Conservation (phyloP, 92 coral and sea anemone species). For the Hydrozoanthus gracilis region DNA sequence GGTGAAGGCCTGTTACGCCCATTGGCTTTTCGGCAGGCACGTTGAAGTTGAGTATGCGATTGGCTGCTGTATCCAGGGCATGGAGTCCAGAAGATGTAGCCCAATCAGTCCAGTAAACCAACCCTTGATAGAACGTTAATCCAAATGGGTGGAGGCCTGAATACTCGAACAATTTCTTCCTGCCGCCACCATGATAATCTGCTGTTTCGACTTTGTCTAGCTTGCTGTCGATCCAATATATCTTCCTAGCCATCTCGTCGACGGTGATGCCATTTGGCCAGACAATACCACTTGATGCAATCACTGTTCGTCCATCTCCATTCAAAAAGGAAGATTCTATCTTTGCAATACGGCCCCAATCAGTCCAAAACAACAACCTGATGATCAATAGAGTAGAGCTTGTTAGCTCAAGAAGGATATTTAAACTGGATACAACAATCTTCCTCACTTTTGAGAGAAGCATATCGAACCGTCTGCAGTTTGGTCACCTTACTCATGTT, state of each 20-base stretch:
- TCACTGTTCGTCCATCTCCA: slow-evolving; percentile 52
- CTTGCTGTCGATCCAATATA: slow-evolving; percentile 67
- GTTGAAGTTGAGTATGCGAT: background rate
- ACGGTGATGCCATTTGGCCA: slow-evolving; percentile 71
- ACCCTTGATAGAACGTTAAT: slow-evolving; percentile 7
- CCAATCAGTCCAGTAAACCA: slow-evolving; percentile 64
- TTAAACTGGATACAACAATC: too few relatives aligned
- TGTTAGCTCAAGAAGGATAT: background rate
- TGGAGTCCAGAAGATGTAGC: background rate
- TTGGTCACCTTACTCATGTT: too few relatives aligned
- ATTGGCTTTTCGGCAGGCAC: background rate
- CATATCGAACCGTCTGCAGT: too few relatives aligned
- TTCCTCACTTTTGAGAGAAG: too few relatives aligned
- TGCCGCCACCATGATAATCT: slow-evolving; percentile 62
- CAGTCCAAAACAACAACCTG: slow-evolving; percentile 74
- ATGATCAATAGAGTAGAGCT: background rate
- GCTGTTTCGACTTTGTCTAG: slow-evolving; percentile 60
- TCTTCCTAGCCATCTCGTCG: slow-evolving; percentile 35
- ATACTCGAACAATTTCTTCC: slow-evolving; percentile 34
- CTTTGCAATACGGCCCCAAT: slow-evolving; percentile 64
- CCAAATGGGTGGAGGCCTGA: slow-evolving; percentile 47
- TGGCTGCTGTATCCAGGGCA: background rate
- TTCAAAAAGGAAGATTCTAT: slow-evolving; percentile 55
- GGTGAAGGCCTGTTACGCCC: slow-evolving; percentile 26
- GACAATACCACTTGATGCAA: slow-evolving; percentile 37